Evolutionary conservation across 2,113 vertebrate genomes (phyloP), one percentile per base, ranked within the genome.

Genomic region (Paraplagusia blochii): DNA sequence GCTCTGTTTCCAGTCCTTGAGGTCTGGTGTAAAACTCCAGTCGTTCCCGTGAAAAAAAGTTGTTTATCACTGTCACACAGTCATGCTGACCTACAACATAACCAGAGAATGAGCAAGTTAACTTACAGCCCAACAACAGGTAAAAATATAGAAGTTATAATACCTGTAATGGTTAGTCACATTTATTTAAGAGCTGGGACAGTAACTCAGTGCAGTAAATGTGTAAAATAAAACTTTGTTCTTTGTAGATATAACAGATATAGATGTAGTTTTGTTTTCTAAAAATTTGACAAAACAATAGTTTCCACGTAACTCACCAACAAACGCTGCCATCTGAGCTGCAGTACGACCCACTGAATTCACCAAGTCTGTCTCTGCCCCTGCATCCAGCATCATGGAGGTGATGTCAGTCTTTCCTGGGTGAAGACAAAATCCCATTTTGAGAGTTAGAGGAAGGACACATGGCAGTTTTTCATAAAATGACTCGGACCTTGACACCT

Each of bases 241-340:
- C n/a, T n/a, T n/a, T n/a, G n/a, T n/a, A n/a, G n/a, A n/a, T n/a
- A n/a, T n/a, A n/a, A n/a, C n/a, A n/a, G n/a, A n/a, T n/a, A n/a
- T n/a, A n/a, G n/a, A n/a, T n/a, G n/a, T n/a, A n/a, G n/a, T n/a
- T n/a, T n/a, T n/a, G n/a, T n/a, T n/a, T n/a, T n/a, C n/a, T n/a
- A 36, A 36, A 7, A 36, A 36, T 36, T 36, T 36, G 35, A 5
- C 5, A 5, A 36, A 5, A 36, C 35, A 36, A 10, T 5, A 36
- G 10, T 36, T 36, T 36, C 12, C 9, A 8, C 14, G n/a, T 12
- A n/a, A 18, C 72, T 62, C 85, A 98, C 95, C 95, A 22, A 97
- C 95, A 77, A 98, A 98, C 17, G 95, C 95, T 58, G 95, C 95
- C 95, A 98, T 98, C 82, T 98, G 95, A 80, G 95, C 93, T 16